phyloP scores from a whole-genome alignment of 2,797 vertebrate genomes.

The Acestrorhynchus altus region DNA sequence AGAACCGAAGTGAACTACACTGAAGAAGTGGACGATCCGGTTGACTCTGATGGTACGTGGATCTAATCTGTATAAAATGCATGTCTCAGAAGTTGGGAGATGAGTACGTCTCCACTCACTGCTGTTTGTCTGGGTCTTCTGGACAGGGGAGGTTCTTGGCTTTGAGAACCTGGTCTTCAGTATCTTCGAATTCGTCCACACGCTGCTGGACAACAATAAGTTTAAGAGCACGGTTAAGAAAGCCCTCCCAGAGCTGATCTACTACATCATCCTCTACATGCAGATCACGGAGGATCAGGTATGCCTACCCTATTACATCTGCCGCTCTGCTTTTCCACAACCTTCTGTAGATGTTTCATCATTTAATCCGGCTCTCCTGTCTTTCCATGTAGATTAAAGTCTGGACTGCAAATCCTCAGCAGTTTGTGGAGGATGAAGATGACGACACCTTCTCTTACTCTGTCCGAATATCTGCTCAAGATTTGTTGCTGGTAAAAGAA shows the following conservation, averaged over 20 bases:
- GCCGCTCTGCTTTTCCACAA: background rate
- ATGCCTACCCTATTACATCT: slow-evolving; percentile 40
- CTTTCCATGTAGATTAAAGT: slow-evolving; percentile 87
- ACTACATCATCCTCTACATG: slow-evolving; percentile 98
- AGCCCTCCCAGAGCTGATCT: slow-evolving; percentile 95
- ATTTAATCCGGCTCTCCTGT: background rate
- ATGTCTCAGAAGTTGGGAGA: background rate
- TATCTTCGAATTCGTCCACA: slow-evolving; percentile 99
- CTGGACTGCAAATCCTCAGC: slow-evolving; percentile 97
- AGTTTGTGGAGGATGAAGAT: slow-evolving; percentile 98
- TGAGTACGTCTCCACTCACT: background rate
- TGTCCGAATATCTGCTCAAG: slow-evolving; percentile 96
- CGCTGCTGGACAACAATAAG: slow-evolving; percentile 95
- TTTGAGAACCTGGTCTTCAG: slow-evolving; percentile 99
- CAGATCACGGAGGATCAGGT: slow-evolving; percentile 99
- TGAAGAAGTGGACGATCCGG: slow-evolving; percentile 95
- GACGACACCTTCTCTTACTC: slow-evolving; percentile 98
- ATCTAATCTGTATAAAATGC: background rate
- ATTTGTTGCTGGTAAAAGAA: slow-evolving; percentile 89
- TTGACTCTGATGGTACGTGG: slow-evolving; percentile 94
- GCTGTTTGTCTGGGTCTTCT: background rate
- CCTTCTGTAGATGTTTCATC: background rate
- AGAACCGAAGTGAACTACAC: slow-evolving; percentile 99
- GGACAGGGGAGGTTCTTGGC: slow-evolving; percentile 94
- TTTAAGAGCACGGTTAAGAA: slow-evolving; percentile 98